Conservation (phyloP, 2,888 invertebrate species). For the Choristoneura rosaceana region DNA sequence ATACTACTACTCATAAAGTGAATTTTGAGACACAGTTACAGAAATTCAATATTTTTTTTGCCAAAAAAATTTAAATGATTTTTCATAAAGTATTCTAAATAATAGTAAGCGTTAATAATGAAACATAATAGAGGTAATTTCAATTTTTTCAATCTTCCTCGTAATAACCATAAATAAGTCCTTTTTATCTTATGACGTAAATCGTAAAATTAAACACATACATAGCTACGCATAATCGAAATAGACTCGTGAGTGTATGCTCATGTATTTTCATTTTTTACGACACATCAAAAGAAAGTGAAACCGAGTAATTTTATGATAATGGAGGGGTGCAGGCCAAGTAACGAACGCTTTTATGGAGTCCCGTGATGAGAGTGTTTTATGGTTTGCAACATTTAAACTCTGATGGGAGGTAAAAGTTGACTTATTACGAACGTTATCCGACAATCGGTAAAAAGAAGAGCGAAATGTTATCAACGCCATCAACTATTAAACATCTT, state of each 20-base stretch:
- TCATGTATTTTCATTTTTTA: slow-evolving; percentile 75
- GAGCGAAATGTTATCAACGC: not conserved
- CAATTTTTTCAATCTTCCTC: not conserved
- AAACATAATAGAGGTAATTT: not conserved
- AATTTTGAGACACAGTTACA: no score
- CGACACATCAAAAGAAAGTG: slow-evolving; percentile 83
- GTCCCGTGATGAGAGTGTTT: slow-evolving; percentile 73
- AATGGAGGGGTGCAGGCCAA: slow-evolving; percentile 74
- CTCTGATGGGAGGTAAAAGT: slow-evolving; percentile 47
- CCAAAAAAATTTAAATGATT: no score
- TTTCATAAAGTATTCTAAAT: no score
- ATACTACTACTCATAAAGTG: no score
- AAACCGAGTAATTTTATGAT: slow-evolving; percentile 82
- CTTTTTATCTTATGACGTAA: not conserved
- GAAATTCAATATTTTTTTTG: no score
- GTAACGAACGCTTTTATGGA: slow-evolving; percentile 79
- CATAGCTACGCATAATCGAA: slow-evolving; percentile 40
- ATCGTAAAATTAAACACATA: slow-evolving; percentile 13
- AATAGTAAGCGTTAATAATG: not conserved
- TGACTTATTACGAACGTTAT: slow-evolving; percentile 33
- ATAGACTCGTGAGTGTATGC: slow-evolving; percentile 56
- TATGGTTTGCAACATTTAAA: slow-evolving; percentile 73
- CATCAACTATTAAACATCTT: not conserved
- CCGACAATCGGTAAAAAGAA: slow-evolving; percentile 3
- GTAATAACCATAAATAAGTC: not conserved